Base-by-base conservation (phyloP, 2,797 vertebrate genomes). In the Tauraco hartlaubi region DNA sequence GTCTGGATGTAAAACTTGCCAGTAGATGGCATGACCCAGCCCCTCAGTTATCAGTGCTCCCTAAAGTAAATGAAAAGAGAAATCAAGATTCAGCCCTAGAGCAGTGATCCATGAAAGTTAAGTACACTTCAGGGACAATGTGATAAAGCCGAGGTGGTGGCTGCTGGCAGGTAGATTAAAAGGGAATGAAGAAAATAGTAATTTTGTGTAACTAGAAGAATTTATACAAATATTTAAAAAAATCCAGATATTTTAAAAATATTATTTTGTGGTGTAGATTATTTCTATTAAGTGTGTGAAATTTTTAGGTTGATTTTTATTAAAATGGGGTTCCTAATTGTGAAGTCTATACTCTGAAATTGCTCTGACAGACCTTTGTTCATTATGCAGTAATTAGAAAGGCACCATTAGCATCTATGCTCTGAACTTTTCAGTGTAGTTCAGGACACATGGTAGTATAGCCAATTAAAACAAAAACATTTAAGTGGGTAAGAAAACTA, bases 391-490 rank as follows among this genome's bases (percentile, higher is more conserved):
- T 98, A 98, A 98, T 98, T 98, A 98, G 93, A 98, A 97, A 97
- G 96, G 94, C 95, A 94, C 95, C 93, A 98, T 98, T 98, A 98
- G 92, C 96, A 97, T 97, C 95, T 95, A 95, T 93, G 92, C 91
- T 96, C 43, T 98, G 98, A 98, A 98, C 98, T 98, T 98, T 97
- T 96, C 94, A 94, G 48, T 98, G 96, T 97, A 98, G 97, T 97
- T 97, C 98, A 97, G 94, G 95, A 97, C 96, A 97, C 62, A 96
- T 94, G 96, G 92, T 97, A 94, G 95, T 97, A 97, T 86, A 98
- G 83, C 96, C 97, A 98, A 98, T 98, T 98, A 98, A 98, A 98
- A 97, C 90, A 97, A 98, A 98, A 97, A 95, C 97, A 97, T 98
- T 98, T 98, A 98, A 98, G 89, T 94, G 97, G 66, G 78, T 95